Evolutionary conservation across 2,888 invertebrate species (phyloP).

Genomic region (Scelioninae gen. 1): DNA sequence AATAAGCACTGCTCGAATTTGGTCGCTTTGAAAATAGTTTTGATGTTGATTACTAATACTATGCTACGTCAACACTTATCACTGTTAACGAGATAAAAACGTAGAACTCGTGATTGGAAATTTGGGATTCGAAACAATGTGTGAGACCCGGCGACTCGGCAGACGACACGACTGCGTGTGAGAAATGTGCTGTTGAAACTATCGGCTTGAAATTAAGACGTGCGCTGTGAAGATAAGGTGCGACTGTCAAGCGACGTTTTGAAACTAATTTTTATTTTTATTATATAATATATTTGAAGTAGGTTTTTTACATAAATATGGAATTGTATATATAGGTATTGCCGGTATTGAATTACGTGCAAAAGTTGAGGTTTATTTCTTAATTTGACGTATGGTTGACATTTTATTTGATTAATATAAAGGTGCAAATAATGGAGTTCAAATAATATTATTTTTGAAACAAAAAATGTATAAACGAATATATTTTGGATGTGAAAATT

Average conservation of each 20-base stretch:
- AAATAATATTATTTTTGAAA: too few species aligned
- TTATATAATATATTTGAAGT: too few species aligned
- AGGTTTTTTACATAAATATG: too few species aligned
- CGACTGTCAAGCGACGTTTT: slow-evolving; percentile 12
- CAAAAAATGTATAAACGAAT: too few species aligned
- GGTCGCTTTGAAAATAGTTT: background rate
- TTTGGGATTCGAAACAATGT: slow-evolving; percentile 8
- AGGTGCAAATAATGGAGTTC: too few species aligned
- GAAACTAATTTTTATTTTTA: background rate
- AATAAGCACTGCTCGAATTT: background rate
- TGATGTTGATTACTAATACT: background rate
- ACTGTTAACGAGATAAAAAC: slow-evolving; percentile 16
- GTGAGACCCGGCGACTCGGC: slow-evolving; percentile 12
- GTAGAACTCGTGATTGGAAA: background rate
- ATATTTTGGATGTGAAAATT: too few species aligned
- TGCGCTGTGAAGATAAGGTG: slow-evolving; percentile 32
- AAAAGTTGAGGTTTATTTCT: too few species aligned
- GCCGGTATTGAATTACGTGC: too few species aligned
- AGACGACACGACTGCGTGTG: slow-evolving; percentile 46
- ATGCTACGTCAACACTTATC: slow-evolving; percentile 1
- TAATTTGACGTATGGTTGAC: too few species aligned
- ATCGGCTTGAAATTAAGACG: slow-evolving; percentile 44
- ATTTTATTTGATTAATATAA: too few species aligned
- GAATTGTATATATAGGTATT: too few species aligned
- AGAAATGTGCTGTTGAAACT: slow-evolving; percentile 12